Evolutionary conservation across 2,797 vertebrate genomes (phyloP), one percentile per base, ranked within the genome.

Genomic region (Prunella strophiata): DNA sequence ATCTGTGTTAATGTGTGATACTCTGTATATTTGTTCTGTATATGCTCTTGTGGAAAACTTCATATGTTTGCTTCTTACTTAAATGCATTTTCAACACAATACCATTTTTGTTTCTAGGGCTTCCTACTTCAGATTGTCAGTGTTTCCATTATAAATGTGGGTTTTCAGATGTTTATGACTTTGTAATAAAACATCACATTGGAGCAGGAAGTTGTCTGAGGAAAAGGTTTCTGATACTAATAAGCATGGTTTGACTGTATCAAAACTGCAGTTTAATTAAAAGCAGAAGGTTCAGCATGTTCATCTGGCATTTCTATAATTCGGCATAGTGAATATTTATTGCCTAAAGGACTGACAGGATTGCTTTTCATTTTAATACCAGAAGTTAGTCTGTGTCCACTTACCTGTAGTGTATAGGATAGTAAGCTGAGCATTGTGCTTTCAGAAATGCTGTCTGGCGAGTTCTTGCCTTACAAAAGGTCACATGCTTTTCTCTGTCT

Each of bases 1-100:
- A 86, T 94, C 85, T 96, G 76, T 85, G 78, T 94, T 67, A 96
- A 73, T 94, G 77, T 78, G 91, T 89, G 91, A 59, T 91, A 82
- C 52, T 82, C 20, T 54, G 17, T 84, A 18, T 88, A 55, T 81
- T 67, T 59, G 57, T 59, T 59, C 34, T 59, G 25, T 38, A 38
- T 38, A 27, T 59, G 57, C 43, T 94, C 86, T 92, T 91, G 40
- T 75, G 59, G 93, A 93, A 91, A 81, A 94, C 74, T 88, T 85
- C 8, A 8, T n/a, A 23, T 67, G 16, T 88, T 96, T 71, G 32
- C 30, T 75, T 96, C 95, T 94, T 63, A 65, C 59, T 85, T 79
- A 67, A 67, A 76, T 34, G 32, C 14, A 14, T 91, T 94, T 93
- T 71, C 57, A 91, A 3, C 82, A 89, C 67, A 79, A 73, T 50